These are phyloP conservation scores for Rhodeus uyekii DNA, from an alignment of 2,797 vertebrate species.

Conservation along the genomic window DNA sequence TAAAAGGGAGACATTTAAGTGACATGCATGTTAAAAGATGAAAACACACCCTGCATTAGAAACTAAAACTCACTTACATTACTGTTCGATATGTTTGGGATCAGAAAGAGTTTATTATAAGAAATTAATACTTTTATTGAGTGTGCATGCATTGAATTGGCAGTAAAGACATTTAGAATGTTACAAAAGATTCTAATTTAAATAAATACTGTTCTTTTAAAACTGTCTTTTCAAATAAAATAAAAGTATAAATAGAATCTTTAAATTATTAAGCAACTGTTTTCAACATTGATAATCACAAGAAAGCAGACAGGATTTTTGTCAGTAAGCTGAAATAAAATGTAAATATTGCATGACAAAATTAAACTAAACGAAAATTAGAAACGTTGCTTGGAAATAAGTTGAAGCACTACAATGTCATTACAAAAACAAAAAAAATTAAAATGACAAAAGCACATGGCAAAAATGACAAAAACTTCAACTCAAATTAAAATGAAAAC, in stretches of 20 bases:
- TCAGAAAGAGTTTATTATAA: too few relatives aligned
- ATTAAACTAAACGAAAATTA: neutral
- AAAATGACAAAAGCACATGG: neutral
- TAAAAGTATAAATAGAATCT: too few relatives aligned
- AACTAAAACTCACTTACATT: neutral
- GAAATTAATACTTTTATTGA: too few relatives aligned
- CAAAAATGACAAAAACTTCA: neutral
- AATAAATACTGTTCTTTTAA: neutral
- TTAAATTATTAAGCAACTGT: neutral
- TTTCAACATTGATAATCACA: neutral
- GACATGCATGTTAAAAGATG: neutral
- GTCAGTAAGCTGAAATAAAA: neutral
- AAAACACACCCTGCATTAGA: too few relatives aligned
- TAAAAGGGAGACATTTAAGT: neutral
- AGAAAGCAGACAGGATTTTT: neutral
- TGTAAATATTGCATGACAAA: neutral
- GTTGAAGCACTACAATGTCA: neutral
- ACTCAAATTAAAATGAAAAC: neutral
- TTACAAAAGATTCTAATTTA: neutral
- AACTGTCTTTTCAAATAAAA: too few relatives aligned
- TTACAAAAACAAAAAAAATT: neutral
- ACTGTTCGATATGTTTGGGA: neutral
- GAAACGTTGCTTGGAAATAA: neutral
- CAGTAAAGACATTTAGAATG: neutral
- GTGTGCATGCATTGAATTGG: neutral